A percentile compares a stretch with the other conserved stretches of the same genome.
Conservation (phyloP, 2,888 invertebrate genomes). For the Litoditis marina region DNA sequence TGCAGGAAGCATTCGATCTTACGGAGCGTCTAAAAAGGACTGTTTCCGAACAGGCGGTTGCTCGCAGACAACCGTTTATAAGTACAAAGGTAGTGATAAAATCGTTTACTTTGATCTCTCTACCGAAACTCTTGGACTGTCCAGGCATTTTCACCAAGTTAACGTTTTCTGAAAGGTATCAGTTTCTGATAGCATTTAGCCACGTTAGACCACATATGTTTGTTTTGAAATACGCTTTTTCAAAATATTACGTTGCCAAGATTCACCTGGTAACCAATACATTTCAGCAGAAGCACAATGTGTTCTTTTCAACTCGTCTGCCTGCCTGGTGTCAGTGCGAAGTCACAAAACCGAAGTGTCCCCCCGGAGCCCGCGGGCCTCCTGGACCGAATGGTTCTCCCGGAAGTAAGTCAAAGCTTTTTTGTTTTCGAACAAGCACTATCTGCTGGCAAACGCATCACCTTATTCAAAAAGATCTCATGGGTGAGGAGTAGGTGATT, state of each 20-base stretch:
- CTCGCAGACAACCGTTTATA: too few relatives aligned
- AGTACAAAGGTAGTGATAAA: too few relatives aligned
- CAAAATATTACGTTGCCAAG: too few relatives aligned
- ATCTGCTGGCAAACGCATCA: too few relatives aligned
- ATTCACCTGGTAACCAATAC: slow-evolving; percentile 7
- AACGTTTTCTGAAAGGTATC: too few relatives aligned
- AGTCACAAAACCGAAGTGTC: slow-evolving; percentile 24
- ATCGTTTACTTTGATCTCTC: too few relatives aligned
- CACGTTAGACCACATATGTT: slow-evolving; percentile 9
- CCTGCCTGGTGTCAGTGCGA: slow-evolving; percentile 35
- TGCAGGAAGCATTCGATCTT: slow-evolving; percentile 10
- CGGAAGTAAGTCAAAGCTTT: slow-evolving; percentile 8
- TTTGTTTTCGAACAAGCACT: background rate
- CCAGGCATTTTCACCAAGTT: too few relatives aligned
- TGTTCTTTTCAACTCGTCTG: slow-evolving; percentile 8
- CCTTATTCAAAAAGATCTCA: too few relatives aligned
- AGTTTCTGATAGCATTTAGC: too few relatives aligned
- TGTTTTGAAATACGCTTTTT: slow-evolving; percentile 8
- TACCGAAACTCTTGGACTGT: too few relatives aligned
- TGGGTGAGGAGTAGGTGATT: too few relatives aligned
- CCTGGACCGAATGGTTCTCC: slow-evolving; percentile 21
- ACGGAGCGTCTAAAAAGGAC: background rate
- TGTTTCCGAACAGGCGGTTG: background rate
- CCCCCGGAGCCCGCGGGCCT: slow-evolving; percentile 26
- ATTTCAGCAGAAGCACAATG: slow-evolving; percentile 11